phyloP scores from a whole-genome alignment of 2,113 vertebrate genomes.

The Condylura cristata region DNA sequence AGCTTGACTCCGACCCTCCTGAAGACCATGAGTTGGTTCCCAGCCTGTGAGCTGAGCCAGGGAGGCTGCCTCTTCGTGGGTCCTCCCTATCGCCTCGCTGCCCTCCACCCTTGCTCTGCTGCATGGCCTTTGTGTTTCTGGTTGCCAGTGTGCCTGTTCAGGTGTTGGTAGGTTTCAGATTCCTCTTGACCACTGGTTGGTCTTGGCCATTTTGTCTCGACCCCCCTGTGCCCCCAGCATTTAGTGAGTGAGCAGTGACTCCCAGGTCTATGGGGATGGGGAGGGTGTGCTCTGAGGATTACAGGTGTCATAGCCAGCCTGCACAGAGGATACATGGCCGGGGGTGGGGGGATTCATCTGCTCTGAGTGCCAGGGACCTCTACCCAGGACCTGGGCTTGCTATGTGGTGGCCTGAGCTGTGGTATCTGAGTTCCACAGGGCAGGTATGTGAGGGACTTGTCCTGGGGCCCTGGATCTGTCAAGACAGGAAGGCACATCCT shows the following conservation, averaged over 20 bases:
- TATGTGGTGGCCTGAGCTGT: background rate
- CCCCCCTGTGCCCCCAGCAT: background rate
- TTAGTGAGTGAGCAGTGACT: background rate
- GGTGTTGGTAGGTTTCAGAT: background rate
- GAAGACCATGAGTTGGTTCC: background rate
- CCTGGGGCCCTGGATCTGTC: background rate
- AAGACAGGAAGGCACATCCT: background rate
- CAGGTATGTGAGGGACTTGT: background rate
- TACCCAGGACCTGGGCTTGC: background rate
- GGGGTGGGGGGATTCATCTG: background rate
- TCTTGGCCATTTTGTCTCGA: too few species aligned
- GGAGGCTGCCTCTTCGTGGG: background rate
- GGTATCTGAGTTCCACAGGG: background rate
- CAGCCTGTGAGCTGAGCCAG: background rate
- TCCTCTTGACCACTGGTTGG: background rate
- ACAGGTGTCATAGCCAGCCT: background rate
- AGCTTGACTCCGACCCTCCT: background rate
- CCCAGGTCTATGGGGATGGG: background rate
- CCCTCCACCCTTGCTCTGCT: too few species aligned
- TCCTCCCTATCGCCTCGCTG: rapidly evolving
- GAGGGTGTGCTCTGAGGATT: background rate
- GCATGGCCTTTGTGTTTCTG: background rate
- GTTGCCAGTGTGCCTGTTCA: background rate
- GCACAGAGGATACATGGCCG: rapidly evolving
- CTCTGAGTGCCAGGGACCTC: background rate